Evolutionary conservation across 2,797 vertebrate genomes (phyloP).

Genomic region (Anguilla megastoma): DNA sequence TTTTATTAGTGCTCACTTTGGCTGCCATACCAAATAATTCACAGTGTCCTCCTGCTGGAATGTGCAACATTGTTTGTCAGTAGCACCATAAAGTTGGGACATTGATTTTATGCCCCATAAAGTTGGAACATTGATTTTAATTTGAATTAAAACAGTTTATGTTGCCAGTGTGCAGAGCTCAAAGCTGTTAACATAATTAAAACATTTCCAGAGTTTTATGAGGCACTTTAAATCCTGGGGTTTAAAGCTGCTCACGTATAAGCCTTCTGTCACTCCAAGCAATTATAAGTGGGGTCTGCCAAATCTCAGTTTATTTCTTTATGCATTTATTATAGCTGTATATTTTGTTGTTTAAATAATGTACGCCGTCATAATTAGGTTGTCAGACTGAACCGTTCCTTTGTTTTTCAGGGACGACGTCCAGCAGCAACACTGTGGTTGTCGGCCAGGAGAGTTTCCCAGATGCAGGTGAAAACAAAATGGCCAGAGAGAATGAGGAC

Average conservation of each 20-base stretch:
- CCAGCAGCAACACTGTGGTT: slow-evolving; percentile 96
- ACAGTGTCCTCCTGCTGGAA: background rate
- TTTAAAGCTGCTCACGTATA: background rate
- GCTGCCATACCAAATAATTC: background rate
- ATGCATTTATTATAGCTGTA: background rate
- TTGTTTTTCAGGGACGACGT: slow-evolving; percentile 84
- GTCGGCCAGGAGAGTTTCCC: slow-evolving; percentile 90
- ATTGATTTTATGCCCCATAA: background rate
- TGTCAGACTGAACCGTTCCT: background rate
- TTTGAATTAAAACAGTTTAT: background rate
- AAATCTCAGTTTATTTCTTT: too few relatives aligned
- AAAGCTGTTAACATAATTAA: background rate
- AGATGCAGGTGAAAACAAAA: slow-evolving; percentile 86
- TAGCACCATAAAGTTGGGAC: background rate
- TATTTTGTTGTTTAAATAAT: background rate
- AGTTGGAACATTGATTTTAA: background rate
- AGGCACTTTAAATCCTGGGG: background rate
- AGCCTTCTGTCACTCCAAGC: background rate
- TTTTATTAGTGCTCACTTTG: background rate
- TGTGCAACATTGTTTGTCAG: background rate
- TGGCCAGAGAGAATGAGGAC: slow-evolving; percentile 87
- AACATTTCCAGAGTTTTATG: background rate
- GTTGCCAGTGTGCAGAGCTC: background rate
- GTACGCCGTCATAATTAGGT: background rate
- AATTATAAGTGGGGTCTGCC: background rate